Conservation (phyloP, 2,797 vertebrate species). For the Acanthopagrus latus region DNA sequence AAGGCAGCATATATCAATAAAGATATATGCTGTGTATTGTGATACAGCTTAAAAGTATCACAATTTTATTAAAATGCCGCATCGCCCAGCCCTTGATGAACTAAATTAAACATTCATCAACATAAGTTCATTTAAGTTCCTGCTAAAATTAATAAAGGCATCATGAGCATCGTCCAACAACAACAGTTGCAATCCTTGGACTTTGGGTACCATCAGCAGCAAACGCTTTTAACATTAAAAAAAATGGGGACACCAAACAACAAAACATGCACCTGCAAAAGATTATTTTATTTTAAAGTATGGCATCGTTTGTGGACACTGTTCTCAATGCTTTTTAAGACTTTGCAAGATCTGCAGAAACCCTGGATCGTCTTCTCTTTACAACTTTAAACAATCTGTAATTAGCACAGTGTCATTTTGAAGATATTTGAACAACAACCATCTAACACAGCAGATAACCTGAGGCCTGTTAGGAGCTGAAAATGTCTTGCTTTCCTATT, state of each 20-base stretch:
- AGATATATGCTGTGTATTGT: too few relatives aligned
- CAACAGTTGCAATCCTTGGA: too few relatives aligned
- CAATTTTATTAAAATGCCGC: too few relatives aligned
- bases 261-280: too few relatives aligned
- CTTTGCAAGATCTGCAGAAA: neutral
- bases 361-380: conserved; percentile 3
- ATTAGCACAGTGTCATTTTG: conserved; percentile 17
- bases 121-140: neutral
- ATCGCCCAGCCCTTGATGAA: too few relatives aligned
- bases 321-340: neutral
- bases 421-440: conserved; percentile 8
- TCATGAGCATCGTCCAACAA: neutral
- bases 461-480: neutral
- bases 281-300: too few relatives aligned
- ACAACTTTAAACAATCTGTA: conserved; percentile 3
- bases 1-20: too few relatives aligned
- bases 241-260: too few relatives aligned
- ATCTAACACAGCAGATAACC: neutral
- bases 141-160: neutral
- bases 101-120: conserved; percentile 1
- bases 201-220: too few relatives aligned
- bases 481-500: neutral
- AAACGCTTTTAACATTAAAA: neutral
- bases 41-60: too few relatives aligned
- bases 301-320: neutral